Evolutionary conservation across 2,888 invertebrate genomes (phyloP), one percentile per base, ranked within the genome.

Genomic region (Ophion ventricosus): DNA sequence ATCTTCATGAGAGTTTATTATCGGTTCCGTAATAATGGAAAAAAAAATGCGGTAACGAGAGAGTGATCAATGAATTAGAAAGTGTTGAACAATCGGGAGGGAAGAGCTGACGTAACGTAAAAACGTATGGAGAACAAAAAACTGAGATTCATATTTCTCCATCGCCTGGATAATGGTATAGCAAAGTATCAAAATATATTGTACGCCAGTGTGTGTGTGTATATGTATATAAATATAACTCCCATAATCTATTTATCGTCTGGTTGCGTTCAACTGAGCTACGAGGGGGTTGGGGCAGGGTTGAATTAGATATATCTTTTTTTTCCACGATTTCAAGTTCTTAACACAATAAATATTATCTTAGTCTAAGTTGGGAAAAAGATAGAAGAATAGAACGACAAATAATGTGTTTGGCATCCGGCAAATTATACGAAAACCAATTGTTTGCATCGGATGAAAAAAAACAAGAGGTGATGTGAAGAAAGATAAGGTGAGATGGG

Each of bases 111-210:
- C 70, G 74, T 74, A 66, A 66, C 25, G 17, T 40, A 72, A 79
- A 79, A 73, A 40, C 35, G 5, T n/a, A 66, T 11, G 73, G 57
- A 66, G 49, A 75, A 64, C 63, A 14, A 20, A 77, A 56, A 11
- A 70, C 17, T 29, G 57, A 56, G 29, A 57, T 66, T 73, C 20
- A 17, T 69, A 49, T 69, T 79, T 69, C 43, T 64, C 70, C 49
- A 35, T 61, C 59, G 35, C 61, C 63, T 67, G 61, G 29, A 56
- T 64, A 66, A 82, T 61, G 17, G 63, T 82, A 82, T 82, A 84
- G 84, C 84, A 84, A 84, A 84, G 84, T 84, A 82, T 84, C 79
- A 84, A 84, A 84, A 84, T 79, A 84, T 84, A 82, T 76, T 67
- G 76, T 76, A 64, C 64, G 75, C 67, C 25, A 14, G 74, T 74